Evolutionary conservation across 2,113 vertebrate genomes (phyloP).

Genomic region (Steatornis caripensis): DNA sequence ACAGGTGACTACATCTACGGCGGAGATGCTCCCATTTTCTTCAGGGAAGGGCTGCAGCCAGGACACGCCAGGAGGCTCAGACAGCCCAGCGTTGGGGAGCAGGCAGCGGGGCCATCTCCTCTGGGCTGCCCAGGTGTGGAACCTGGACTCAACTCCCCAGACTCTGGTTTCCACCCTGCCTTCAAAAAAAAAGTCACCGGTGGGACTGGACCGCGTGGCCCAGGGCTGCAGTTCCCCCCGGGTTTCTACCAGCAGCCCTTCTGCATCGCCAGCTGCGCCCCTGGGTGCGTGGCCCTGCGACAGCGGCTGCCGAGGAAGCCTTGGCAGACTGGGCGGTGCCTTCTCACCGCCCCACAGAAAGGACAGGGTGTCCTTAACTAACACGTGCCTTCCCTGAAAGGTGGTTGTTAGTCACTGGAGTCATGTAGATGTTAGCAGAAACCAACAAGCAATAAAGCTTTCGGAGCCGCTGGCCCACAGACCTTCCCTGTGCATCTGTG

Average conservation of each 20-base stretch:
- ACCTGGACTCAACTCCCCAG: neutral
- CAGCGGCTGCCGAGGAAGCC: neutral
- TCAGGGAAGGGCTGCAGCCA: neutral
- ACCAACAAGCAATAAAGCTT: neutral
- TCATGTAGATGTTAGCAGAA: neutral
- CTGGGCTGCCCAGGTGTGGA: neutral
- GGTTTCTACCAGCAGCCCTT: neutral
- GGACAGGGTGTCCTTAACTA: neutral
- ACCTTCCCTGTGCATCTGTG: neutral
- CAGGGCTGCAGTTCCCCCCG: neutral
- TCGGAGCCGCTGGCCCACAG: neutral
- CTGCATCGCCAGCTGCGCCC: accelerated
- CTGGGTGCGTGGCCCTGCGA: too few relatives aligned
- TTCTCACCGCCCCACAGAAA: neutral
- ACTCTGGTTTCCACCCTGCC: neutral
- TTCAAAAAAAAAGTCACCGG: neutral
- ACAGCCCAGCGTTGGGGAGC: neutral
- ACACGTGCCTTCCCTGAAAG: neutral
- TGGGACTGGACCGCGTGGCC: neutral
- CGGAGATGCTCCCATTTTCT: neutral
- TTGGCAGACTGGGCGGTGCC: neutral
- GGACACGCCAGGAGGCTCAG: neutral
- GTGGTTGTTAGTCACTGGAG: neutral
- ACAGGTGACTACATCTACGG: neutral
- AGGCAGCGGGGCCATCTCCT: neutral